Conservation (phyloP, 2,888 invertebrate species). For the Crepidodera aurea region DNA sequence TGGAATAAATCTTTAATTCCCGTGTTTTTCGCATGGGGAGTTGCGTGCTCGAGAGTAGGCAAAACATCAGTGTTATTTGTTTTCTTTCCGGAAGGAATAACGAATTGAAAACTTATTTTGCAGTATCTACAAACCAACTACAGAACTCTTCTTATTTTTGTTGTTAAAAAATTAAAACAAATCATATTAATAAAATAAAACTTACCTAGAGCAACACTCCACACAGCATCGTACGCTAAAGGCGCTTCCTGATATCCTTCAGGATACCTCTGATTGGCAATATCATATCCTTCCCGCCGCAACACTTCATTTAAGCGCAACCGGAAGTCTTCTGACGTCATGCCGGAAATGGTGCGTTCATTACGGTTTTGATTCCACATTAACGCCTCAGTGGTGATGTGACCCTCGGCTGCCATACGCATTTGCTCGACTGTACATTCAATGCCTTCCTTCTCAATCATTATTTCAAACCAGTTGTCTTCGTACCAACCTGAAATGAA, state of each 20-base stretch:
- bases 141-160: no score
- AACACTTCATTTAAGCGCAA: constrained; percentile 83
- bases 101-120: no score
- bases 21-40: no score
- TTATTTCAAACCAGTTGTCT: constrained; percentile 97
- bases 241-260: constrained; percentile 98
- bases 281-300: constrained; percentile 82
- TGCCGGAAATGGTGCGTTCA: constrained; percentile 92
- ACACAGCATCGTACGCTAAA: constrained; percentile 98
- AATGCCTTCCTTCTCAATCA: constrained; percentile 84
- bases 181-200: no score
- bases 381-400: constrained; percentile 97
- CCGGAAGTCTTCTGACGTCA: constrained; percentile 93
- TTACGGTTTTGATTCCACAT: constrained; percentile 97
- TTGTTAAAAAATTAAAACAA: no score
- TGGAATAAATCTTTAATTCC: no score
- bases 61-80: no score
- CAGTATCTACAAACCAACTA: no score
- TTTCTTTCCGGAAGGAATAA: no score
- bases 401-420: constrained; percentile 94
- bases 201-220: constrained; percentile 94
- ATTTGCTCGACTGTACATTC: constrained; percentile 94
- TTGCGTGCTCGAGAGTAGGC: no score
- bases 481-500: constrained; percentile 88
- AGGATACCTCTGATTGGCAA: constrained; percentile 85